phyloP scores from a whole-genome alignment of 2,888 invertebrate species.

The Acanthosepion lycidas region DNA sequence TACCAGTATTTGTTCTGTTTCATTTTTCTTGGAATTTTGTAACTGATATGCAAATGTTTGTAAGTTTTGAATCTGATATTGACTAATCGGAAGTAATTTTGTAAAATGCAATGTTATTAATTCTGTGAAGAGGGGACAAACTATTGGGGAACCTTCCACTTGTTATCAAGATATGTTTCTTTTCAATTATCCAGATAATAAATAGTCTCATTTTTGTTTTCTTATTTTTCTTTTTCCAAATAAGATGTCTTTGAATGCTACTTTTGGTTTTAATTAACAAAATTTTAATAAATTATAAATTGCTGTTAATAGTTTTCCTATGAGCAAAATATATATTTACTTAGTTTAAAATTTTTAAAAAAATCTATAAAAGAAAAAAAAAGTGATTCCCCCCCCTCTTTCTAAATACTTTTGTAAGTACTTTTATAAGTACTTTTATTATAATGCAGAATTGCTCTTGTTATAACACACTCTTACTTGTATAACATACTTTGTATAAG shows the following conservation, averaged over 20 bases:
- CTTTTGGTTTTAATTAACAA: neutral
- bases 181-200: neutral
- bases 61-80: neutral
- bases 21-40: neutral
- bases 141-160: neutral
- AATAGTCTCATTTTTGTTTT: neutral
- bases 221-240: neutral
- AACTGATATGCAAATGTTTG: neutral
- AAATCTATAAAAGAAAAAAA: too few relatives aligned
- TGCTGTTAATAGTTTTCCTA: neutral
- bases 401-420: too few relatives aligned
- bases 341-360: neutral
- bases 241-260: neutral
- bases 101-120: neutral
- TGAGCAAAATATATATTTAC: neutral
- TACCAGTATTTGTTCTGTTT: neutral
- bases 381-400: too few relatives aligned
- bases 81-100: neutral
- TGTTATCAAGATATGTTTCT: neutral
- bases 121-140: neutral
- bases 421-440: too few relatives aligned
- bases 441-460: too few relatives aligned
- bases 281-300: neutral
- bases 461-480: too few relatives aligned
- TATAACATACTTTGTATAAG: too few relatives aligned